Percentiles rank a stretch among this genome's conserved stretches.
Evolutionary conservation across 2,797 vertebrate genomes (phyloP).

Genomic region (Myotis daubentonii): DNA sequence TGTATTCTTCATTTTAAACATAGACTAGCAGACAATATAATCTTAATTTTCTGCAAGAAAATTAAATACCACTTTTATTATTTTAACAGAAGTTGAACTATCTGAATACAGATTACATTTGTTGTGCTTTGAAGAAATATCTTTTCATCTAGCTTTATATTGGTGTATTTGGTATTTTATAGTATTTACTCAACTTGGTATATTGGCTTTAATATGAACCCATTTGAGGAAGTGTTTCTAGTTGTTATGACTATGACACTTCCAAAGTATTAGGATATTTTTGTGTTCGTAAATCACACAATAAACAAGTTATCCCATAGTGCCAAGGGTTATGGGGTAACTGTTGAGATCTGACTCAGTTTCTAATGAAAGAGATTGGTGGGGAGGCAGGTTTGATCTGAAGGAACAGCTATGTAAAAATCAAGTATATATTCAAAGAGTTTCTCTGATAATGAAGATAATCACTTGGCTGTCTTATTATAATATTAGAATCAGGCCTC

Average conservation of each 20-base stretch:
- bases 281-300: not conserved
- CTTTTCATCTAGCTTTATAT: not conserved
- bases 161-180: conserved; percentile 3
- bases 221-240: not conserved
- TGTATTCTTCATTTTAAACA: not conserved
- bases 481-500: not conserved
- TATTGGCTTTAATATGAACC: not conserved
- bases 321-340: not conserved
- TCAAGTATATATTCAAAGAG: not conserved
- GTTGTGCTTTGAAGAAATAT: not conserved
- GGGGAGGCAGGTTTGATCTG: not conserved
- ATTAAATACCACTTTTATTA: not conserved
- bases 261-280: not conserved
- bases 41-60: not conserved
- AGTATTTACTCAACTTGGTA: not conserved
- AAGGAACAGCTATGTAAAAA: not conserved
- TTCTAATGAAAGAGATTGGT: not conserved
- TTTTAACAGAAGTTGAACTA: not conserved
- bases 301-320: not conserved
- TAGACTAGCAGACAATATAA: not conserved
- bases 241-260: not conserved
- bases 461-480: not conserved
- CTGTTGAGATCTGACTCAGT: not conserved
- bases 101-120: not conserved
- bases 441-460: not conserved